phyloP scores from a whole-genome alignment of 2,888 invertebrate genomes.

The Melanotus villosus region DNA sequence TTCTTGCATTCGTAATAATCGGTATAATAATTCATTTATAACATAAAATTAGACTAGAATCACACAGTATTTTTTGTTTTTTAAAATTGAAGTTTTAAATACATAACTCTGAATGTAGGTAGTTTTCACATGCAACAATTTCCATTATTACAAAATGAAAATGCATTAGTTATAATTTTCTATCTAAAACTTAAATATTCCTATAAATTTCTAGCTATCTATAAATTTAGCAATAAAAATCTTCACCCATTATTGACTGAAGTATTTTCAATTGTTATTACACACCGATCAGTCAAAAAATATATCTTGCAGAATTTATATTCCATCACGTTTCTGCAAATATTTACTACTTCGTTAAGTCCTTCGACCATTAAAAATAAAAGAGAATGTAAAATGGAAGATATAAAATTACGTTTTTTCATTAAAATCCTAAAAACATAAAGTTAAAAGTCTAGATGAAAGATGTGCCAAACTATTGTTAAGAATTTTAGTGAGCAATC shows the following conservation, averaged over 20 bases:
- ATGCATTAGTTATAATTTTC: not conserved
- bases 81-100: too few species aligned
- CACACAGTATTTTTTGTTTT: too few species aligned
- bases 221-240: not conserved
- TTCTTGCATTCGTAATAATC: too few species aligned
- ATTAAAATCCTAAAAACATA: not conserved
- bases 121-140: too few species aligned
- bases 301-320: not conserved
- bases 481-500: too few species aligned
- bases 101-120: too few species aligned
- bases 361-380: not conserved
- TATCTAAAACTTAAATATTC: not conserved
- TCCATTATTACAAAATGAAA: conserved; percentile 3
- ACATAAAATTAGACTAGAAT: too few species aligned
- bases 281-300: conserved; percentile 7
- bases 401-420: not conserved
- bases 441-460: not conserved
- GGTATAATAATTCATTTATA: too few species aligned
- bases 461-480: too few species aligned
- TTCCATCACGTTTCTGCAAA: conserved; percentile 1
- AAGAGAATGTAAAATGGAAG: conserved; percentile 3
- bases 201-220: not conserved
- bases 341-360: not conserved
- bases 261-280: not conserved
- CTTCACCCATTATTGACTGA: not conserved